A percentile compares a stretch with the other conserved stretches of the same genome.
Conservation (phyloP, 1,140 invertebrate species). For the Heliconius eleuchia region DNA sequence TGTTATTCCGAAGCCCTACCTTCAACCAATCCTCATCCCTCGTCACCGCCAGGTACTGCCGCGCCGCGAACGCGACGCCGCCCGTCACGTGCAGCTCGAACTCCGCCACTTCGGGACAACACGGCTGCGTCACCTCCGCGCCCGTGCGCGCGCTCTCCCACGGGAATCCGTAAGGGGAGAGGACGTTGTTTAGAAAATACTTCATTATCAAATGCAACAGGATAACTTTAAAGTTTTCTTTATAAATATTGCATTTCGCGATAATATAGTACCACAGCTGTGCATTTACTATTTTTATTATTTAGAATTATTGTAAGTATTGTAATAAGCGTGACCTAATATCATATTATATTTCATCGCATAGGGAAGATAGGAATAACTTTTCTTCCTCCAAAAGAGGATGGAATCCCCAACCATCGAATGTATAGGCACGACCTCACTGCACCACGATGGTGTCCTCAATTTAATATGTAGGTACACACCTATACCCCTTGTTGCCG, state of each 20-base stretch:
- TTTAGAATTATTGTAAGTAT: too few species aligned
- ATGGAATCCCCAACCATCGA: too few species aligned
- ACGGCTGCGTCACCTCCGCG: constrained; percentile 81
- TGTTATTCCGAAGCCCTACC: constrained; percentile 40
- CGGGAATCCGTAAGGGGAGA: constrained; percentile 28
- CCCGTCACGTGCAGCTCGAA: constrained; percentile 82
- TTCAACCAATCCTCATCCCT: constrained; percentile 77
- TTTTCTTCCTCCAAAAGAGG: too few species aligned
- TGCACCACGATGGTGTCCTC: neutral
- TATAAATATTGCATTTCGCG: too few species aligned
- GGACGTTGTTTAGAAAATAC: too few species aligned
- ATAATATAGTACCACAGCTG: too few species aligned
- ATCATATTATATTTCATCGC: too few species aligned
- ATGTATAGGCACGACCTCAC: neutral
- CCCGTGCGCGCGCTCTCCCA: constrained; percentile 84
- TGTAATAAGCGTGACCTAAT: too few species aligned
- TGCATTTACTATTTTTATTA: too few species aligned
- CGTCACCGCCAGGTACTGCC: constrained; percentile 79
- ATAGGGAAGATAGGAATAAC: too few species aligned
- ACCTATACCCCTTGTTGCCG: constrained; percentile 77
- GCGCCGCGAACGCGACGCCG: constrained; percentile 79
- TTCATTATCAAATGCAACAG: too few species aligned
- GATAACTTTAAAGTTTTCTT: too few species aligned
- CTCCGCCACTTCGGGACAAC: constrained; percentile 80
- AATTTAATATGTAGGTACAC: neutral